A percentile compares a stretch with the other conserved stretches of the same genome.
These are phyloP conservation scores for Drosophila tropicalis DNA, from an alignment of 1,140 invertebrate species.

Conservation along the genomic window DNA sequence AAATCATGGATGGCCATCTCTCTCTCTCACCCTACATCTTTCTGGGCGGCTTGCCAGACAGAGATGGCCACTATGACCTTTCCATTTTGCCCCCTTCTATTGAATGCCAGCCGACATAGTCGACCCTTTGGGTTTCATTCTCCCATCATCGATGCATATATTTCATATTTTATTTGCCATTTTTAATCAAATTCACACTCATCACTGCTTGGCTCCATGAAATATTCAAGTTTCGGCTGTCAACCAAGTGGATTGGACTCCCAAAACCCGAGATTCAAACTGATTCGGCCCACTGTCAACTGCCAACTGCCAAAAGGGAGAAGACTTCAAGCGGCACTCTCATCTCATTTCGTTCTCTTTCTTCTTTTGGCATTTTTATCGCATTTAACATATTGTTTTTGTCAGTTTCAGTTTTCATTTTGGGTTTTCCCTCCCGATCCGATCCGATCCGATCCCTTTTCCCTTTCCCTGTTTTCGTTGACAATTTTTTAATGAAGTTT, in stretches of 20 bases:
- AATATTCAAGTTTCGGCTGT: conserved; percentile 61
- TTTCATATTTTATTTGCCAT: conserved; percentile 57
- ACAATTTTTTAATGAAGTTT: conserved; percentile 80
- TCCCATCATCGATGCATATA: conserved; percentile 34
- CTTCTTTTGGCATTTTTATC: conserved; percentile 60
- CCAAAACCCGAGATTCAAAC: background rate
- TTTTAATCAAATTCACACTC: conserved; percentile 61
- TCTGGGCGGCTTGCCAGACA: background rate
- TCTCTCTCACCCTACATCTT: no score
- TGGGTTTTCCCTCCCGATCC: conserved; percentile 13
- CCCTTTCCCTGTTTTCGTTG: conserved; percentile 45
- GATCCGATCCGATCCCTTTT: conserved; percentile 38
- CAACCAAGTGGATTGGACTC: conserved; percentile 41
- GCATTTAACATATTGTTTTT: conserved; percentile 58
- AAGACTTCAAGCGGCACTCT: conserved; percentile 16
- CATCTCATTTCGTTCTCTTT: conserved; percentile 30
- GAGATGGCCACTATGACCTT: conserved; percentile 30
- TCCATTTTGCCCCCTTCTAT: conserved; percentile 14
- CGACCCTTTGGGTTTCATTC: background rate
- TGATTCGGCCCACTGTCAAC: conserved; percentile 54
- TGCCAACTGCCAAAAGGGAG: conserved; percentile 39
- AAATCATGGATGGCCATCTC: conserved; percentile 11
- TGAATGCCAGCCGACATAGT: background rate
- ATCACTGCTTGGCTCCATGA: conserved; percentile 49
- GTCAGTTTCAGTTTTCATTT: conserved; percentile 32